A percentile compares a stretch with the other conserved stretches of the same genome.
These are phyloP conservation scores for Macaca mulatta DNA, from an alignment of 2,113 vertebrate genomes.

Conservation along the genomic window DNA sequence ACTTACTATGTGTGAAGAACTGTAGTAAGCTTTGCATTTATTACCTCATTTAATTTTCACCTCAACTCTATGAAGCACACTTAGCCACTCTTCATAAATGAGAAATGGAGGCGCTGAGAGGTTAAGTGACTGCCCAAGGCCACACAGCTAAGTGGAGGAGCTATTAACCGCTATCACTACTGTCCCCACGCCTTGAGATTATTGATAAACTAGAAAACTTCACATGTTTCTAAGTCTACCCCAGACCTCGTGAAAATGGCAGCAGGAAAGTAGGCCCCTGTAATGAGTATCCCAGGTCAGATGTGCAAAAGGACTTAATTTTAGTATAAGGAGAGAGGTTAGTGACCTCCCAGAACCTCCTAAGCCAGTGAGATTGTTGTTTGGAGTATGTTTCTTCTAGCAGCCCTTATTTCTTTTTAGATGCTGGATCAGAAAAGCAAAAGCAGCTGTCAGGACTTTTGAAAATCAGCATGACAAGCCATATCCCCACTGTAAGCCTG, in stretches of 20 bases:
- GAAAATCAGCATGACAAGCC: neutral
- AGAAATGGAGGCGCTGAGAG: neutral
- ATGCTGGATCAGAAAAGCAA: constrained; percentile 31
- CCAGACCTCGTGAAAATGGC: neutral
- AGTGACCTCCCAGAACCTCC: neutral
- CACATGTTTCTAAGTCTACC: neutral
- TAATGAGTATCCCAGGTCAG: constrained; percentile 7
- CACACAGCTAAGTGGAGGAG: neutral
- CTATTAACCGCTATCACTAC: neutral
- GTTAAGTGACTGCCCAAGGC: neutral
- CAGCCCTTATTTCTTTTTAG: constrained; percentile 14
- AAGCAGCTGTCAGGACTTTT: constrained; percentile 12
- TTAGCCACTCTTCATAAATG: constrained; percentile 23
- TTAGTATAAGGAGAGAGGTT: neutral
- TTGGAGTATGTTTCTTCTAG: neutral
- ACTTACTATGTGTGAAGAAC: neutral
- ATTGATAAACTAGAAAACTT: constrained; percentile 7
- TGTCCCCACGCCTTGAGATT: neutral
- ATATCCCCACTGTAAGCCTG: neutral
- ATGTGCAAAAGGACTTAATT: constrained; percentile 29
- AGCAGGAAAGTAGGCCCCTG: neutral
- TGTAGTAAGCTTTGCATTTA: neutral
- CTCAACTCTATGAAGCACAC: constrained; percentile 2
- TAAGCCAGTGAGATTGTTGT: constrained; percentile 1
- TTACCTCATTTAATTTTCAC: constrained; percentile 34